Evolutionary conservation across 2,888 invertebrate species (phyloP).

Genomic region (Nomada ruficornis): DNA sequence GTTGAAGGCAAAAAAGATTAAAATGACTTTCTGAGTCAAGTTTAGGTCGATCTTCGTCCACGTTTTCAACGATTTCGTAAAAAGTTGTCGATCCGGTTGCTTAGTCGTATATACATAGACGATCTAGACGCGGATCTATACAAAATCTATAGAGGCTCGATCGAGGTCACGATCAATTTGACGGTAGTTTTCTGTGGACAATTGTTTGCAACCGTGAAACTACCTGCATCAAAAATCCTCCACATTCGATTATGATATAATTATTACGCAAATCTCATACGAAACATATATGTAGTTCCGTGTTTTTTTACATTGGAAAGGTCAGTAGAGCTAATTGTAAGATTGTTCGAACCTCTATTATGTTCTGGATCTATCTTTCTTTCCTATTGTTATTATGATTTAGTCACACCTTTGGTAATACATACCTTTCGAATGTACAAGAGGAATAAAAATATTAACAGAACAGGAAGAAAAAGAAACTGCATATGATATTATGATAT

Average conservation of each 20-base stretch:
- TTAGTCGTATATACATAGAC: conserved; percentile 47
- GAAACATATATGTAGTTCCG: background rate
- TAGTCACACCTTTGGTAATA: conserved; percentile 26
- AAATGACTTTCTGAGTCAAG: conserved; percentile 27
- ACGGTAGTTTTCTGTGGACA: conserved; percentile 67
- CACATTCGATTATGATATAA: conserved; percentile 1
- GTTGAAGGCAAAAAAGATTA: background rate
- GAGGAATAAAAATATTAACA: too few species aligned
- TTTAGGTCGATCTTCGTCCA: conserved; percentile 1
- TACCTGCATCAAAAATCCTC: conserved; percentile 3
- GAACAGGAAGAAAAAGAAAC: too few species aligned
- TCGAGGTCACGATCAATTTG: conserved; percentile 72
- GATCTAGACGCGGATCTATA: conserved; percentile 61
- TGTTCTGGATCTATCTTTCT: background rate
- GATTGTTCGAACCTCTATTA: conserved; percentile 1
- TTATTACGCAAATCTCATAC: conserved; percentile 20
- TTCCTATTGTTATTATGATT: background rate
- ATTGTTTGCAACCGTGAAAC: conserved; percentile 52
- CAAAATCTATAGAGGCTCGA: conserved; percentile 63
- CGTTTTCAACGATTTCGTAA: conserved; percentile 36
- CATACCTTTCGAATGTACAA: too few species aligned
- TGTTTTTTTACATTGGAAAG: background rate
- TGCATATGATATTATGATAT: too few species aligned
- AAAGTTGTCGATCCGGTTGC: conserved; percentile 50
- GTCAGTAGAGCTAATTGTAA: background rate